Percentiles rank a stretch among this genome's conserved stretches.
These are phyloP conservation scores for Poicephalus meyeri DNA, from an alignment of 2,113 vertebrate genomes.

Conservation along the genomic window DNA sequence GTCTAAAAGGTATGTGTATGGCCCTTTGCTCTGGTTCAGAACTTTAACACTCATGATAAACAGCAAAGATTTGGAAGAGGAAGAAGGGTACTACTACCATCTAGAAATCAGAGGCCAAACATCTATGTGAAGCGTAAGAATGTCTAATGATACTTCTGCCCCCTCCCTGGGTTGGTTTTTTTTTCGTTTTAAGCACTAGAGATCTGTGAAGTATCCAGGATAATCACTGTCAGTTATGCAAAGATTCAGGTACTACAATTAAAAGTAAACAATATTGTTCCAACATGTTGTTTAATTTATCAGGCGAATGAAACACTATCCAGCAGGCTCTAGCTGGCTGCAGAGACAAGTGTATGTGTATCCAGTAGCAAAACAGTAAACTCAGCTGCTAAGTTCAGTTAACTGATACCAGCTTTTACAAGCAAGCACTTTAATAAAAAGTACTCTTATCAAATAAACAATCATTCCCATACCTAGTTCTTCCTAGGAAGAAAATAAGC, in stretches of 20 bases:
- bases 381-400: conserved; percentile 46
- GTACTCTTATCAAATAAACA: not conserved
- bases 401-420: not conserved
- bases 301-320: conserved; percentile 69
- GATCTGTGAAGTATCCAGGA: not conserved
- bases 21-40: not conserved
- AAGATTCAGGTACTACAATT: conserved; percentile 25
- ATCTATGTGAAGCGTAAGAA: not conserved
- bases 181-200: not conserved
- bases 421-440: not conserved
- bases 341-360: not conserved
- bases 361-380: conserved; percentile 60
- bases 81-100: not conserved
- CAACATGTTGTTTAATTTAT: conserved; percentile 37
- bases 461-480: not conserved
- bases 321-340: conserved; percentile 70
- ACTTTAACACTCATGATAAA: not conserved
- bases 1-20: not conserved
- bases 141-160: not conserved
- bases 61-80: not conserved
- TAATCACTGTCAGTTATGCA: conserved; percentile 26
- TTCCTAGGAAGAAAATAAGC: not conserved
- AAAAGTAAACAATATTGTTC: conserved; percentile 47
- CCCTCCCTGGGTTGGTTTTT: not conserved
- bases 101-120: not conserved